Conservation (phyloP, 2,888 invertebrate species). For the Tenthredo distinguenda region DNA sequence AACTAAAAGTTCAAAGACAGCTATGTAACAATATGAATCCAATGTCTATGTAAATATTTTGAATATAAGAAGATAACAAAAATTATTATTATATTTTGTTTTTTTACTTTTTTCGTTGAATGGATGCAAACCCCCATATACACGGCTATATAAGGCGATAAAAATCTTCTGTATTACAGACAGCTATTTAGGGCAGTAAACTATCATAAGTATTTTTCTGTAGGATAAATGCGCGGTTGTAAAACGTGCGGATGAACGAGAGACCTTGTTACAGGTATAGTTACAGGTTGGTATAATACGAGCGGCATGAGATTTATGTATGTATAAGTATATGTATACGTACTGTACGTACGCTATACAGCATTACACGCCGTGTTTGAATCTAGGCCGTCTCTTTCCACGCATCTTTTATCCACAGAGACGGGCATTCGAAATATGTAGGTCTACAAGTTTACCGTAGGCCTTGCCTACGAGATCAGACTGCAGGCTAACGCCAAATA, state of each 20-base stretch:
- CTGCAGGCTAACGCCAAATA: background rate
- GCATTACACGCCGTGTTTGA: slow-evolving; percentile 29
- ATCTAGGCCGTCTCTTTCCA: slow-evolving; percentile 51
- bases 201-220: background rate
- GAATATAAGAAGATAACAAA: background rate
- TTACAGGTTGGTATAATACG: background rate
- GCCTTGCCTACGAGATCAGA: background rate
- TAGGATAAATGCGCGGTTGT: slow-evolving; percentile 12
- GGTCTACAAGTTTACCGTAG: slow-evolving; percentile 48
- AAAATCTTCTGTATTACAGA: background rate
- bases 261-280: slow-evolving; percentile 31
- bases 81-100: background rate
- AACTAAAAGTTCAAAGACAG: background rate
- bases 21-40: background rate
- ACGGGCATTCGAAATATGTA: slow-evolving; percentile 50
- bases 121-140: no score
- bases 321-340: background rate
- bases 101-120: background rate
- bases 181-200: slow-evolving; percentile 16
- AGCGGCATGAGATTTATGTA: background rate
- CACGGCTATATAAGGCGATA: background rate
- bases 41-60: background rate
- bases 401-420: slow-evolving; percentile 51
- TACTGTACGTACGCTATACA: background rate
- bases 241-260: background rate